These are phyloP conservation scores for Nomada fucata DNA, from an alignment of 2,888 invertebrate genomes.

Conservation along the genomic window DNA sequence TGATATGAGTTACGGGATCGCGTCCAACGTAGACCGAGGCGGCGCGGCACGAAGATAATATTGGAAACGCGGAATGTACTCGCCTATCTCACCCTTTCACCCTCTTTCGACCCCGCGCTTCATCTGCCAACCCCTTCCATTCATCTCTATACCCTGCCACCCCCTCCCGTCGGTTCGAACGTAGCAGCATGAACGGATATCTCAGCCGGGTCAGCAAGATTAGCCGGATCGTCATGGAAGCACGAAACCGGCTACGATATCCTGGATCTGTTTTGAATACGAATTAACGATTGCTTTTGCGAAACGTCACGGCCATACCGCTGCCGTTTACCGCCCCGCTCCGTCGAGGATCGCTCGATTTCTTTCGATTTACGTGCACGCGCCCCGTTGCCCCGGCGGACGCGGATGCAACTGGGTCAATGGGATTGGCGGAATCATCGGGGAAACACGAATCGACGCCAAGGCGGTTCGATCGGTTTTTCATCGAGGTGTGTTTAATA, in stretches of 20 bases:
- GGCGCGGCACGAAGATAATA: slow-evolving; percentile 59
- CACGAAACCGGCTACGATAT: slow-evolving; percentile 61
- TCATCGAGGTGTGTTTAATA: slow-evolving; percentile 2
- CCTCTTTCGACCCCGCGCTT: slow-evolving; percentile 37
- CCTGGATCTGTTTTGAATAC: slow-evolving; percentile 65
- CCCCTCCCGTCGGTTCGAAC: slow-evolving; percentile 12
- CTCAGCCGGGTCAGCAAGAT: slow-evolving; percentile 59
- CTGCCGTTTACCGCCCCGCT: background rate
- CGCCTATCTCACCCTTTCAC: slow-evolving; percentile 56
- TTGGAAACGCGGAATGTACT: slow-evolving; percentile 64
- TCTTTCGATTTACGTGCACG: slow-evolving; percentile 17
- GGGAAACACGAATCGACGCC: slow-evolving; percentile 55
- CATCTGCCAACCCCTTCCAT: slow-evolving; percentile 6
- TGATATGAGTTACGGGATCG: slow-evolving; percentile 79
- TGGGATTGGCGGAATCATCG: slow-evolving; percentile 69
- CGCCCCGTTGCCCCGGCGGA: background rate
- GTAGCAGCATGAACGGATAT: slow-evolving; percentile 52
- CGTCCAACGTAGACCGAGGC: slow-evolving; percentile 61
- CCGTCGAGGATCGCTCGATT: background rate
- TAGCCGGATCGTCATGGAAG: slow-evolving; percentile 61
- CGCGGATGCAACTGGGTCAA: slow-evolving; percentile 44
- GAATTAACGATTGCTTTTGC: slow-evolving; percentile 61
- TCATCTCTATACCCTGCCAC: slow-evolving; percentile 3
- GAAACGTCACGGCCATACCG: slow-evolving; percentile 37
- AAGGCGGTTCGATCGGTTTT: slow-evolving; percentile 55